Conservation (phyloP, 1,140 invertebrate species). For the Drosophila paulistorum region DNA sequence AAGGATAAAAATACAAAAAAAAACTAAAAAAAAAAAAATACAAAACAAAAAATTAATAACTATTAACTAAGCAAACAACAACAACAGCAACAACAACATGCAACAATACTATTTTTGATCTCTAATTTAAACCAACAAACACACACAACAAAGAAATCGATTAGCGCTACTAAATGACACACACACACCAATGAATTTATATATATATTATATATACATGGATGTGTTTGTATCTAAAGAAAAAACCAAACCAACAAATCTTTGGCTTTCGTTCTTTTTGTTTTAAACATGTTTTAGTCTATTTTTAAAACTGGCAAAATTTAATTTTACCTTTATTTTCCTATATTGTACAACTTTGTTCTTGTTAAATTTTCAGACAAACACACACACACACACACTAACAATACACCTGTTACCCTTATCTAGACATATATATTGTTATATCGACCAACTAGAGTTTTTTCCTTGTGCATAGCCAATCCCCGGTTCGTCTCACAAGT, state of each 20-base stretch:
- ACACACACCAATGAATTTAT: slow-evolving; percentile 26
- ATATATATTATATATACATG: slow-evolving; percentile 25
- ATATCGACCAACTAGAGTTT: slow-evolving; percentile 74
- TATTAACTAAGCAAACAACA: slow-evolving; percentile 17
- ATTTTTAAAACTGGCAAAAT: slow-evolving; percentile 33
- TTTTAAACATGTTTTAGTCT: slow-evolving; percentile 29
- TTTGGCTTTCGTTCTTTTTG: background rate
- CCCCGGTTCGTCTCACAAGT: background rate
- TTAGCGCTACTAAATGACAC: slow-evolving; percentile 64
- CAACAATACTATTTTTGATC: slow-evolving; percentile 79
- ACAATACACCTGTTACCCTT: slow-evolving; percentile 68
- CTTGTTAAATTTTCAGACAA: slow-evolving; percentile 59
- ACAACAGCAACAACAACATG: slow-evolving; percentile 53
- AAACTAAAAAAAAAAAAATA: slow-evolving; percentile 11
- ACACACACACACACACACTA: slow-evolving; percentile 33
- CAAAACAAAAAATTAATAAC: slow-evolving; percentile 26
- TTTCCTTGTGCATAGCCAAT: slow-evolving; percentile 69
- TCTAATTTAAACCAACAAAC: slow-evolving; percentile 62
- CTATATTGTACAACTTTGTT: slow-evolving; percentile 52
- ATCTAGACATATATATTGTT: slow-evolving; percentile 76
- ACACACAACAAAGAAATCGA: slow-evolving; percentile 42
- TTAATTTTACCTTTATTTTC: slow-evolving; percentile 51
- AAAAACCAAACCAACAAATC: slow-evolving; percentile 47
- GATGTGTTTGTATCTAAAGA: slow-evolving; percentile 29
- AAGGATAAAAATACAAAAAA: slow-evolving; percentile 26